Evolutionary conservation across 2,888 invertebrate genomes (phyloP), one percentile per base, ranked within the genome.

Genomic region (Drosophila crucigera): DNA sequence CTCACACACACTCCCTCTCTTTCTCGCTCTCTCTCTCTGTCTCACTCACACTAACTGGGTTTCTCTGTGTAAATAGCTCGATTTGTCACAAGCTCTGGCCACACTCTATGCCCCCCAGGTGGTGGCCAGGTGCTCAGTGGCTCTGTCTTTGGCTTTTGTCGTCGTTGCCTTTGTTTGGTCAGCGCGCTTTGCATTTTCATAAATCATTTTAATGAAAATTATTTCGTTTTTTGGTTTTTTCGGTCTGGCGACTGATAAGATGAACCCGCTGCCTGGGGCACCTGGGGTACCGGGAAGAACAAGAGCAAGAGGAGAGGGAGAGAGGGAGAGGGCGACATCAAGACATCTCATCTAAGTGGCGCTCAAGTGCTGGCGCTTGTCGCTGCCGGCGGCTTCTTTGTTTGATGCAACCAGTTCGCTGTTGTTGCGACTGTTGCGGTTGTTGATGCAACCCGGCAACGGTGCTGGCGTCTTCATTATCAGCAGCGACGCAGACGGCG

Each of bases 401-500:
- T 50, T 47, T 37, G 55, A 63, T 41, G 30, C 54, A 43, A 58
- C 58, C 55, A 39, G 22, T 22, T 33, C 16, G 33, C 10, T 33
- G 53, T 39, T 47, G 47, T 25, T 47, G 14, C 43, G 43, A 14
- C 43, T 22, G 43, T 47, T 47, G 47, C 25, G 16, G 47, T 25
- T 47, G n/a, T 39, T 56, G 71, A 80, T 74, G 74, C 68, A 66
- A 66, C 67, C 84, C 58, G 58, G 16, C 43, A 82, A 89, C 82
- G 89, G 80, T 80, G 87, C 78, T 91, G 91, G 91, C 92, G 91
- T 91, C 91, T 91, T 91, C 79, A 91, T 91, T 91, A 91, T 91
- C 91, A 68, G 83, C 76, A 60, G 52, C 58, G 69, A 50, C 55
- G 80, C 52, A 68, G 81, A 64, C 73, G 73, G 39, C 78, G 80